Conservation (phyloP, 2,888 invertebrate genomes). For the Terebella lapidaria region DNA sequence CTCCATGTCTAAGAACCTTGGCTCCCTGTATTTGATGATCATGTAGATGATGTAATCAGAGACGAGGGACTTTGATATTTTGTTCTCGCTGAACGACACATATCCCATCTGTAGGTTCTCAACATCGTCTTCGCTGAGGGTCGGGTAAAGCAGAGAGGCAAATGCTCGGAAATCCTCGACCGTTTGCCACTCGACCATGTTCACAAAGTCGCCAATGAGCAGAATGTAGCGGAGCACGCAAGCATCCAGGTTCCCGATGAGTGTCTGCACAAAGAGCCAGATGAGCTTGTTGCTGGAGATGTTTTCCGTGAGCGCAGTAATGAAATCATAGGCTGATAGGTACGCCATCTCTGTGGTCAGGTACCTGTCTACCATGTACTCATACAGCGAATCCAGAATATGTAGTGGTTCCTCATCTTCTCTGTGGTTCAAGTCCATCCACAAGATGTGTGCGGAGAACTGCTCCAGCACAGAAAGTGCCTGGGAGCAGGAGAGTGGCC, state of each 20-base stretch:
- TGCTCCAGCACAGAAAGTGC: constrained; percentile 43
- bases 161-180: constrained; percentile 49
- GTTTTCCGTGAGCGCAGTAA: constrained; percentile 37
- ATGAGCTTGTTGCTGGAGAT: constrained; percentile 37
- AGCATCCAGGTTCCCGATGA: constrained; percentile 49
- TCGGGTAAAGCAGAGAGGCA: constrained; percentile 44
- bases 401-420: constrained; percentile 35
- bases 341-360: constrained; percentile 39
- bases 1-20: constrained; percentile 43
- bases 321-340: constrained; percentile 42
- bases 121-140: constrained; percentile 49
- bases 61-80: constrained; percentile 39
- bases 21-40: constrained; percentile 46
- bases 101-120: constrained; percentile 51
- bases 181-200: constrained; percentile 40
- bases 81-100: constrained; percentile 50
- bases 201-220: constrained; percentile 44
- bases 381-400: constrained; percentile 44
- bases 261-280: constrained; percentile 40
- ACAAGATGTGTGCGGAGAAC: constrained; percentile 43
- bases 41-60: constrained; percentile 44
- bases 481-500: constrained; percentile 38
- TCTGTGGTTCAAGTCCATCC: constrained; percentile 38
- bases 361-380: constrained; percentile 42
- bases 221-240: constrained; percentile 45